Evolutionary conservation across 35 echinoderm and acorn worm genomes (phyloP).

Genomic region (Acanthaster planci): DNA sequence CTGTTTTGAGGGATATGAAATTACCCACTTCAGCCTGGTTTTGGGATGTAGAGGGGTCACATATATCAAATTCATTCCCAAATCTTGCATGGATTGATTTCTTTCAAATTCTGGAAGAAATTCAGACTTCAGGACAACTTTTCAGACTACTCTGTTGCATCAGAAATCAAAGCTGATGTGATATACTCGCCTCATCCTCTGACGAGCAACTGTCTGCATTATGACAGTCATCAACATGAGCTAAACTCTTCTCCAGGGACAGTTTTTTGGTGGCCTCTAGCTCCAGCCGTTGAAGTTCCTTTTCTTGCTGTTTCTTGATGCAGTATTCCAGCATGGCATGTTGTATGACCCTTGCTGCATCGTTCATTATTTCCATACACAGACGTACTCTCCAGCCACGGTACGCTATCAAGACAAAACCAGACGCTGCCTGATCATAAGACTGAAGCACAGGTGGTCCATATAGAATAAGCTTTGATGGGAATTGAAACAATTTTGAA

Average conservation of each 20-base stretch:
- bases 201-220: background rate
- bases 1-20: too few relatives aligned
- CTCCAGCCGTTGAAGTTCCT: constrained; percentile 8
- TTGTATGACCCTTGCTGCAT: constrained; percentile 84
- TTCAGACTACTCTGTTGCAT: too few relatives aligned
- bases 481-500: too few relatives aligned
- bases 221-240: background rate
- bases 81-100: too few relatives aligned
- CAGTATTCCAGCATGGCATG: constrained; percentile 76
- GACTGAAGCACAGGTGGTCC: too few relatives aligned
- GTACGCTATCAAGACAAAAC: constrained; percentile 14
- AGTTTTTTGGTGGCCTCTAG: background rate
- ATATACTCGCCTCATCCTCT: background rate
- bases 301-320: constrained; percentile 67
- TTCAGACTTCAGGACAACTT: too few relatives aligned
- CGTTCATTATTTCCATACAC: constrained; percentile 50
- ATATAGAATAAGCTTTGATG: too few relatives aligned
- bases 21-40: too few relatives aligned
- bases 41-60: too few relatives aligned
- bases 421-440: too few relatives aligned
- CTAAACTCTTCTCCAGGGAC: background rate
- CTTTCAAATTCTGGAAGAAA: too few relatives aligned
- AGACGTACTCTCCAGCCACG: constrained; percentile 64
- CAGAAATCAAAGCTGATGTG: background rate
- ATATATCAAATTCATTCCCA: too few relatives aligned